Percentiles rank a stretch among this genome's conserved stretches.
These are phyloP conservation scores for Pristionchus fissidentatus DNA, from an alignment of 2,888 invertebrate species.

Conservation along the genomic window DNA sequence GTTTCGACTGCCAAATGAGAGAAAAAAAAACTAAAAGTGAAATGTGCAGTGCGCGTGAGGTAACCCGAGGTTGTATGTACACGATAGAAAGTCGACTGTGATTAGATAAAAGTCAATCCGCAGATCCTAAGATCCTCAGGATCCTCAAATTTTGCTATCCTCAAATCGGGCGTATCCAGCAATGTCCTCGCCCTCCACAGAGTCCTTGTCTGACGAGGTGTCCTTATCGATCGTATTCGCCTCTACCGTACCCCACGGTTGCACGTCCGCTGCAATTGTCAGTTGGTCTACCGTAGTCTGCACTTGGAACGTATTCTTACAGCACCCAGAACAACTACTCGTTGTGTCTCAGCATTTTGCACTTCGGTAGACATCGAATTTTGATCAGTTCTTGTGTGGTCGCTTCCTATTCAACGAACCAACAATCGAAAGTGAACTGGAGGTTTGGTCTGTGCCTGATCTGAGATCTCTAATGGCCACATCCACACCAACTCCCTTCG, in stretches of 20 bases:
- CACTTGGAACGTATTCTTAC: not conserved
- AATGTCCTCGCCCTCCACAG: conserved; percentile 17
- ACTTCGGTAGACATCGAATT: too few relatives aligned
- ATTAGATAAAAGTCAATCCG: too few relatives aligned
- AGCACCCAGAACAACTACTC: too few relatives aligned
- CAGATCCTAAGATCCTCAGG: not conserved
- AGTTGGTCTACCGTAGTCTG: not conserved
- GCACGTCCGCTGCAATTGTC: conserved; percentile 39
- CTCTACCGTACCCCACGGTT: conserved; percentile 44
- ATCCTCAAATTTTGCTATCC: conserved; percentile 37
- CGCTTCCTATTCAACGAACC: not conserved
- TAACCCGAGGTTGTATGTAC: conserved; percentile 1
- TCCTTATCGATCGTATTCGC: conserved; percentile 26
- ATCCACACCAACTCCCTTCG: too few relatives aligned
- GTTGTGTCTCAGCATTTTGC: too few relatives aligned
- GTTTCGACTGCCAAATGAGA: not conserved
- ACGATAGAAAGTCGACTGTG: not conserved
- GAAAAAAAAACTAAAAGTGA: not conserved
- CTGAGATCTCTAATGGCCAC: not conserved
- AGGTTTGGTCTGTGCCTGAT: not conserved
- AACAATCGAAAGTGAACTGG: not conserved
- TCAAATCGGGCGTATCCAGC: conserved; percentile 30
- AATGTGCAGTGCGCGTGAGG: not conserved
- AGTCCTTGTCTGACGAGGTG: conserved; percentile 7
- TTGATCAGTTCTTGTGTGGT: not conserved